A percentile compares a stretch with the other conserved stretches of the same genome.
phyloP scores from a whole-genome alignment of 2,113 vertebrate genomes.

The Macroglossus sobrinus region DNA sequence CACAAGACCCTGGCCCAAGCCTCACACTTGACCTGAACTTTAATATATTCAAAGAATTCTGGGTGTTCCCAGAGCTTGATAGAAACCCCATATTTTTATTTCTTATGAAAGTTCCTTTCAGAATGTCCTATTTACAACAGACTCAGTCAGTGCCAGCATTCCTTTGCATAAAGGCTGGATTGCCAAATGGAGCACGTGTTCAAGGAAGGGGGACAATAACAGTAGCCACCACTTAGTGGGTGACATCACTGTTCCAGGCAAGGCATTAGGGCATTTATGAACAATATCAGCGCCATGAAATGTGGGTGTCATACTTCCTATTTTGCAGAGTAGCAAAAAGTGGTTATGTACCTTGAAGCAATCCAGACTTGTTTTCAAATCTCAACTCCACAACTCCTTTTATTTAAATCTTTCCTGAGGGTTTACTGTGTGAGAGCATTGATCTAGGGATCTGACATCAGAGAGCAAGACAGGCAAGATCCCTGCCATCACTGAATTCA shows the following conservation, averaged over 20 bases:
- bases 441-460: not conserved
- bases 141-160: not conserved
- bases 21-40: not conserved
- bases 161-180: not conserved
- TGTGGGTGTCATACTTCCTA: not conserved
- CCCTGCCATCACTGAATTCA: not conserved
- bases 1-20: not conserved
- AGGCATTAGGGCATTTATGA: not conserved
- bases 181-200: not conserved
- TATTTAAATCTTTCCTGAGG: not conserved
- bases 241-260: not conserved
- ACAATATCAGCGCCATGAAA: not conserved
- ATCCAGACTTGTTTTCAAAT: not conserved
- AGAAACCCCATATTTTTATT: slow-evolving; percentile 7
- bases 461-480: not conserved
- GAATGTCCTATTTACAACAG: not conserved
- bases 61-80: slow-evolving; percentile 33
- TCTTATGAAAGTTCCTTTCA: slow-evolving; percentile 41
- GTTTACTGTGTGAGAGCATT: not conserved
- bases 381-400: not conserved
- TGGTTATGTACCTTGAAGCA: not conserved
- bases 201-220: not conserved
- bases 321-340: not conserved
- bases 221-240: not conserved
- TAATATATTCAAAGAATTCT: slow-evolving; percentile 13